These are phyloP conservation scores for Chloebia gouldiae DNA, from an alignment of 2,113 vertebrate species.

Conservation along the genomic window DNA sequence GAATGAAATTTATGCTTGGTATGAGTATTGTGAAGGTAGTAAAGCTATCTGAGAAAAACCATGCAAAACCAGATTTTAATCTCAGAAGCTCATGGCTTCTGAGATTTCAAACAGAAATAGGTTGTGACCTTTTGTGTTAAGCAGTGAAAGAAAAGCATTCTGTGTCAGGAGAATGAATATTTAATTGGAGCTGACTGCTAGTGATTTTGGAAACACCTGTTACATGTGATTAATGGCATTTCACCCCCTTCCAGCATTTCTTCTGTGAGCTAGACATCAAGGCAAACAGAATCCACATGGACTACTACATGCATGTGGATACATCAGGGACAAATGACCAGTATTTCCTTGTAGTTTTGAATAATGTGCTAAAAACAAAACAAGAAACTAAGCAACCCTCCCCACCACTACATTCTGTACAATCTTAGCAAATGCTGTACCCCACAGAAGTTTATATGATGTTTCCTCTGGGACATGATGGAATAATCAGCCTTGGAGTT, in stretches of 20 bases:
- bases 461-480: background rate
- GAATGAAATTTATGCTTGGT: background rate
- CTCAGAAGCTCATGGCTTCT: background rate
- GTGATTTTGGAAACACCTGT: background rate
- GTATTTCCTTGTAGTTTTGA: background rate
- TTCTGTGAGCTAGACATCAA: background rate
- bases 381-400: background rate
- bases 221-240: background rate
- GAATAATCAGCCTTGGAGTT: background rate
- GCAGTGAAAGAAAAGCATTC: background rate
- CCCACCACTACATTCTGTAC: background rate
- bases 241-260: background rate
- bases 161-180: background rate
- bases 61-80: background rate
- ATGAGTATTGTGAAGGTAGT: background rate
- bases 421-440: background rate
- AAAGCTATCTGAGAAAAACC: background rate
- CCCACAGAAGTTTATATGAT: background rate
- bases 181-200: constrained; percentile 7
- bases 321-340: background rate
- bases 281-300: background rate
- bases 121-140: constrained; percentile 15
- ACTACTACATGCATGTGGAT: background rate
- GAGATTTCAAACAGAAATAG: constrained; percentile 1
- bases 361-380: background rate